phyloP scores from a whole-genome alignment of 2,888 invertebrate species.

The Scaptomyza caliginosa region DNA sequence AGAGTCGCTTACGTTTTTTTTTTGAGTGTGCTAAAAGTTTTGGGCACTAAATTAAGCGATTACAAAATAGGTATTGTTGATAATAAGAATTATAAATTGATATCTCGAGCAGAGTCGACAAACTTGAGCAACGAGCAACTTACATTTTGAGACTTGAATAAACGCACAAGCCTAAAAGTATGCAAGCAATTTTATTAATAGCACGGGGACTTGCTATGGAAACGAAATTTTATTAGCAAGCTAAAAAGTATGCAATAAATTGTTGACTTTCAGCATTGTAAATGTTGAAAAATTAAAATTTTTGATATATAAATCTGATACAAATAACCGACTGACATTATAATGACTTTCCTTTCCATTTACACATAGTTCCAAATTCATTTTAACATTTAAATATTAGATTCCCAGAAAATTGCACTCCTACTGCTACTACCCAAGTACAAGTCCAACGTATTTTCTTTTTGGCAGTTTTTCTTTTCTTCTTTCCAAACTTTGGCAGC shows the following conservation, averaged over 20 bases:
- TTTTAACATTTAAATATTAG: conserved; percentile 16
- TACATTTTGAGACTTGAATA: neutral
- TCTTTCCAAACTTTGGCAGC: conserved; percentile 54
- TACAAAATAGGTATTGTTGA: conserved; percentile 68
- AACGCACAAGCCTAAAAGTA: neutral
- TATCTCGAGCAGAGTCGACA: conserved; percentile 22
- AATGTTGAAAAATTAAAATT: no score
- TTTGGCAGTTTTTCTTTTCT: conserved; percentile 22
- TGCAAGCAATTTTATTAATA: neutral
- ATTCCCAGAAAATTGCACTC: conserved; percentile 32
- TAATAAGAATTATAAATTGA: conserved; percentile 66
- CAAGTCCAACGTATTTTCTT: conserved; percentile 18
- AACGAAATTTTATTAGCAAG: neutral
- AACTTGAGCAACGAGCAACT: conserved; percentile 11
- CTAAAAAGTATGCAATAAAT: neutral
- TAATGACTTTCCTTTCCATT: neutral
- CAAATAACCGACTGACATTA: no score
- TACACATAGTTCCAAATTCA: neutral
- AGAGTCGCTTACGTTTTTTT: conserved; percentile 44
- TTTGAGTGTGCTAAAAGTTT: conserved; percentile 61
- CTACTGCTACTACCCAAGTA: neutral
- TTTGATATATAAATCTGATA: no score
- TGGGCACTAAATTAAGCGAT: conserved; percentile 72
- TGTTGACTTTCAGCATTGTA: no score
- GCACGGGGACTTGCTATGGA: no score